These are phyloP conservation scores for Butorides virescens DNA, from an alignment of 2,113 vertebrate genomes.

Conservation along the genomic window DNA sequence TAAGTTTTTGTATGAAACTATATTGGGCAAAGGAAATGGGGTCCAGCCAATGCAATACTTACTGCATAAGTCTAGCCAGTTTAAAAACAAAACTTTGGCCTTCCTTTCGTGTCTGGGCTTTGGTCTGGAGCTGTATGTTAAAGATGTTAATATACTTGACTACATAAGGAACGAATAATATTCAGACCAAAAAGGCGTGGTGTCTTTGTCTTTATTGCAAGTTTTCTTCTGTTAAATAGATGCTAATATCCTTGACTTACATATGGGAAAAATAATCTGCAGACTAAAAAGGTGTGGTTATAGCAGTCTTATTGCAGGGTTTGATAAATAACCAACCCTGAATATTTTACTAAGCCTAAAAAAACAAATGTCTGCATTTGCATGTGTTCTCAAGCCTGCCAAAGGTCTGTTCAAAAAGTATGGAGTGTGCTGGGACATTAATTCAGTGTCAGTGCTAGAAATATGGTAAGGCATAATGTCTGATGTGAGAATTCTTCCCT, in stretches of 20 bases:
- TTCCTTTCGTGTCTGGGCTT: conserved; percentile 26
- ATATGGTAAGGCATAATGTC: not conserved
- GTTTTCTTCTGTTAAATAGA: not conserved
- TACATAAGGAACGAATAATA: not conserved
- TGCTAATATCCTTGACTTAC: not conserved
- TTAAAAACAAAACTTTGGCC: conserved; percentile 51
- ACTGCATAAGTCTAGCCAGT: conserved; percentile 41
- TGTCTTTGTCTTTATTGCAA: not conserved
- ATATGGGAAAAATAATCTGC: not conserved
- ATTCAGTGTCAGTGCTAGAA: not conserved
- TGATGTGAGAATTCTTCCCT: not conserved
- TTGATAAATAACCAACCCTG: not conserved
- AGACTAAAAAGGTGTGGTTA: not conserved
- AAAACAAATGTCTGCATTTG: not conserved
- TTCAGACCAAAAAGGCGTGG: not conserved
- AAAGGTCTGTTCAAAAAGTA: not conserved
- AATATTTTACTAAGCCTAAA: not conserved
- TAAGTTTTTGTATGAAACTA: not conserved
- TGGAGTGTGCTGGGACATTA: not conserved
- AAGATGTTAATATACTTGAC: not conserved
- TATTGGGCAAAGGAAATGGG: conserved; percentile 15
- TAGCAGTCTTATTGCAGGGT: not conserved
- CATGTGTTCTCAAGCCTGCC: not conserved
- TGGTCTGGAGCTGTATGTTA: not conserved
- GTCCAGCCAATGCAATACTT: conserved; percentile 4